phyloP scores from a whole-genome alignment of 2,113 vertebrate genomes.

The Xiphophorus hellerii region DNA sequence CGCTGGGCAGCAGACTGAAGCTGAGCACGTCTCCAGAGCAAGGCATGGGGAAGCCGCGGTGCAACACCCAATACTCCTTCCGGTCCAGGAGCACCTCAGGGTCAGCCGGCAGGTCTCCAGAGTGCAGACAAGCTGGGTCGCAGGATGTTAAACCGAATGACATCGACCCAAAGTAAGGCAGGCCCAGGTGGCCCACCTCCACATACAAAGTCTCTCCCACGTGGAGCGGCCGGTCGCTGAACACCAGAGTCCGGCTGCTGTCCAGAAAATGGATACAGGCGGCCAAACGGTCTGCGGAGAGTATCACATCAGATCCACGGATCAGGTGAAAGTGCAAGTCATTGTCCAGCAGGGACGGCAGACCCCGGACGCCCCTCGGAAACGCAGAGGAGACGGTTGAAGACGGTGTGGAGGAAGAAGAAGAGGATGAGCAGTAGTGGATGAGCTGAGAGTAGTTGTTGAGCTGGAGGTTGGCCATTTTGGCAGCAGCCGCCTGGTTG shows the following conservation, averaged over 20 bases:
- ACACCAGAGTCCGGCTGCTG: conserved; percentile 92
- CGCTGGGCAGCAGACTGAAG: conserved; percentile 89
- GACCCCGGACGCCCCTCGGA: conserved; percentile 49
- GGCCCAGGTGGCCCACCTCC: conserved; percentile 90
- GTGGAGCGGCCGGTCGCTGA: conserved; percentile 92
- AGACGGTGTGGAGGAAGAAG: conserved; percentile 59
- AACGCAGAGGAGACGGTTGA: conserved; percentile 73
- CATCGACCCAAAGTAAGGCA: conserved; percentile 90
- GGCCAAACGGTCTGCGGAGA: conserved; percentile 90
- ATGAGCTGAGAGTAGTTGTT: conserved; percentile 85
- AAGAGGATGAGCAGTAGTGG: conserved; percentile 85
- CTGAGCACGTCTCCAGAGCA: conserved; percentile 91
- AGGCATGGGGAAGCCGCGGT: conserved; percentile 87
- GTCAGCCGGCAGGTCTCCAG: conserved; percentile 91
- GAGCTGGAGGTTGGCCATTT: conserved; percentile 91
- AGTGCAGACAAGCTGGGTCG: conserved; percentile 90
- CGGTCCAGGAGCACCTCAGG: conserved; percentile 94
- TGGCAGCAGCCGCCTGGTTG: conserved; percentile 92
- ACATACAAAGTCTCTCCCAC: conserved; percentile 91
- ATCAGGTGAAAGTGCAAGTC: conserved; percentile 94
- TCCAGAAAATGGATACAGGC: conserved; percentile 93
- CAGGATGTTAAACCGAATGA: conserved; percentile 96
- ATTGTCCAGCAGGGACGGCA: conserved; percentile 85
- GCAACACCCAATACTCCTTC: conserved; percentile 98
- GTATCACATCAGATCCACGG: conserved; percentile 89